These are phyloP conservation scores for Indicator indicator DNA, from an alignment of 2,113 vertebrate species.

Conservation along the genomic window DNA sequence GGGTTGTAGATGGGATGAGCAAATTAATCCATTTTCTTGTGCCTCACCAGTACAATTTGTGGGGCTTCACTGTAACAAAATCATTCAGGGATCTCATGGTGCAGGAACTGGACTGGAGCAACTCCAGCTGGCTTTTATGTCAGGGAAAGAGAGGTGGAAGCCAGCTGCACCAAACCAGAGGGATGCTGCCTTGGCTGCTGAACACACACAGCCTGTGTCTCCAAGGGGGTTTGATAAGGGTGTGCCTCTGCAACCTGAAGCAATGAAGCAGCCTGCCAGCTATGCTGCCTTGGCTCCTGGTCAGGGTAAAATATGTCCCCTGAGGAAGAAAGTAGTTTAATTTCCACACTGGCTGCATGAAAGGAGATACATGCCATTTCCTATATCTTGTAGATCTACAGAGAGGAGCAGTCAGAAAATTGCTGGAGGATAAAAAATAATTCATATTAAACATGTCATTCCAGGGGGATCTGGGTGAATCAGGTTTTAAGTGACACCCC, in stretches of 20 bases:
- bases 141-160: background rate
- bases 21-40: background rate
- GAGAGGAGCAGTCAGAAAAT: slow-evolving; percentile 48
- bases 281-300: background rate
- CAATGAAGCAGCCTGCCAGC: background rate
- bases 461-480: slow-evolving; percentile 33
- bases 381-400: slow-evolving; percentile 8
- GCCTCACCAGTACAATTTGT: background rate
- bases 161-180: background rate
- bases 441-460: slow-evolving; percentile 42
- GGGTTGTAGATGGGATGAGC: background rate
- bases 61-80: background rate
- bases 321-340: slow-evolving; percentile 53
- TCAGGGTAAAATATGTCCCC: background rate
- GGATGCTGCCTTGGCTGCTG: background rate
- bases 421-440: slow-evolving; percentile 44
- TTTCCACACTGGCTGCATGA: slow-evolving; percentile 35
- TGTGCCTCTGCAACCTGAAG: background rate
- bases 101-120: background rate
- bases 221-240: background rate
- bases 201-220: background rate
- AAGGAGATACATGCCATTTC: slow-evolving; percentile 45
- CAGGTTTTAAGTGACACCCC: slow-evolving; percentile 51
- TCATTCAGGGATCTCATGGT: background rate
- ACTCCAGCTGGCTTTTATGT: background rate